Conservation (phyloP, 2,113 vertebrate genomes). For the Chloroceryle aenea region DNA sequence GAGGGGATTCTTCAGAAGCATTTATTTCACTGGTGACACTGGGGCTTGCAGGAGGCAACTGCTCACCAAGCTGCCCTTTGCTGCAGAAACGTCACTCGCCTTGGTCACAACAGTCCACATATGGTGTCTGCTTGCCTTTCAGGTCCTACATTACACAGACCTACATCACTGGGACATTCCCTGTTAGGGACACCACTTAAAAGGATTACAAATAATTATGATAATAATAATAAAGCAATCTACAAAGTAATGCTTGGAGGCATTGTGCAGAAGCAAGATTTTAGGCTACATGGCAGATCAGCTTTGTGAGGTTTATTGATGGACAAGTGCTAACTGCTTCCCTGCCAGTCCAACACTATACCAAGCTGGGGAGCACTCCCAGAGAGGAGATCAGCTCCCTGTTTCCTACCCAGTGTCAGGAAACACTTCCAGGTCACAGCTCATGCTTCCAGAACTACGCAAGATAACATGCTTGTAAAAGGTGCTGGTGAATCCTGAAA, state of each 20-base stretch:
- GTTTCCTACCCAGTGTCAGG: not conserved
- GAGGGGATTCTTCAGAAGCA: not conserved
- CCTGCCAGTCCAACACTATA: not conserved
- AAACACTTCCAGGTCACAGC: constrained; percentile 36
- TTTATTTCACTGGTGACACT: constrained; percentile 73
- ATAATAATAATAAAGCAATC: constrained; percentile 24
- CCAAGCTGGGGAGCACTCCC: not conserved
- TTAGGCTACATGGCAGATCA: not conserved
- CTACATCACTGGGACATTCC: constrained; percentile 19
- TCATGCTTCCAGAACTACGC: not conserved
- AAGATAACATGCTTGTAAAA: constrained; percentile 42
- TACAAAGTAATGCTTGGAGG: constrained; percentile 50
- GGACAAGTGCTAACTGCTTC: not conserved
- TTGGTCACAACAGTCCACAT: not conserved
- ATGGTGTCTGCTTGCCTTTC: not conserved
- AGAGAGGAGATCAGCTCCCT: not conserved
- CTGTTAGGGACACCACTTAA: constrained; percentile 4
- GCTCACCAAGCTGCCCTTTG: not conserved
- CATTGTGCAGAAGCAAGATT: constrained; percentile 59
- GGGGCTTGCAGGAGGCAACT: constrained; percentile 44
- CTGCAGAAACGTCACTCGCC: not conserved
- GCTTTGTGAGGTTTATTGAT: not conserved
- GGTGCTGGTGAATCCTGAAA: constrained; percentile 37
- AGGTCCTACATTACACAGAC: not conserved
- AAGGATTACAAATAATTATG: constrained; percentile 23